These are phyloP conservation scores for Calliphora vomitoria DNA, from an alignment of 2,888 invertebrate genomes.

Conservation along the genomic window DNA sequence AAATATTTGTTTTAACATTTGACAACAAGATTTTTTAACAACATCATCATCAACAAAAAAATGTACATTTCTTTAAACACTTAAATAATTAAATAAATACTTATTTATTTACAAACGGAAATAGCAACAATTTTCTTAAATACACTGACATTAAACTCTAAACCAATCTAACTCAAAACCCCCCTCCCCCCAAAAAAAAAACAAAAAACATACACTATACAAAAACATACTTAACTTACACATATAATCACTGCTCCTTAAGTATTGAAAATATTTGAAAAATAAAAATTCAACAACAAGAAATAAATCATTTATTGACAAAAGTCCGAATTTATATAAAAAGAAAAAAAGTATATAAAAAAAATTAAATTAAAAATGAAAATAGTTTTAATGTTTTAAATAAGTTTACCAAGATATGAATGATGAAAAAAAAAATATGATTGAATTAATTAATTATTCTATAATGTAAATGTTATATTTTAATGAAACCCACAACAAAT, in stretches of 20 bases:
- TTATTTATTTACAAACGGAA: neutral
- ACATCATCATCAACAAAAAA: slow-evolving; percentile 28
- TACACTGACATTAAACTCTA: neutral
- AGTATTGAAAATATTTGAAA: slow-evolving; percentile 77
- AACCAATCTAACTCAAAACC: too few relatives aligned
- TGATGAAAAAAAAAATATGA: slow-evolving; percentile 53
- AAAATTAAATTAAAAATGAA: slow-evolving; percentile 49
- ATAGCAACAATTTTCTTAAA: slow-evolving; percentile 27
- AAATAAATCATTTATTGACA: slow-evolving; percentile 76
- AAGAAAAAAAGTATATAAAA: slow-evolving; percentile 63
- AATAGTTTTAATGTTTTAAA: slow-evolving; percentile 67
- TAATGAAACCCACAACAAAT: slow-evolving; percentile 64
- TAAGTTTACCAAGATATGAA: slow-evolving; percentile 64
- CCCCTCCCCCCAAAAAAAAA: neutral
- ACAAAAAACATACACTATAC: slow-evolving; percentile 25
- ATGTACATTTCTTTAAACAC: neutral
- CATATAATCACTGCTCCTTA: slow-evolving; percentile 57
- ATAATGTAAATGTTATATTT: slow-evolving; percentile 72
- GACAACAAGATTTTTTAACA: slow-evolving; percentile 17
- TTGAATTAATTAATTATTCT: slow-evolving; percentile 70
- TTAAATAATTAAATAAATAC: too few relatives aligned
- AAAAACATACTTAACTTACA: slow-evolving; percentile 9
- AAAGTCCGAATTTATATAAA: slow-evolving; percentile 82
- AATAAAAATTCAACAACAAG: slow-evolving; percentile 58
- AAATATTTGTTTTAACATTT: slow-evolving; percentile 74